Evolutionary conservation across 2,113 vertebrate genomes (phyloP).

Genomic region (Epinephelus moara): DNA sequence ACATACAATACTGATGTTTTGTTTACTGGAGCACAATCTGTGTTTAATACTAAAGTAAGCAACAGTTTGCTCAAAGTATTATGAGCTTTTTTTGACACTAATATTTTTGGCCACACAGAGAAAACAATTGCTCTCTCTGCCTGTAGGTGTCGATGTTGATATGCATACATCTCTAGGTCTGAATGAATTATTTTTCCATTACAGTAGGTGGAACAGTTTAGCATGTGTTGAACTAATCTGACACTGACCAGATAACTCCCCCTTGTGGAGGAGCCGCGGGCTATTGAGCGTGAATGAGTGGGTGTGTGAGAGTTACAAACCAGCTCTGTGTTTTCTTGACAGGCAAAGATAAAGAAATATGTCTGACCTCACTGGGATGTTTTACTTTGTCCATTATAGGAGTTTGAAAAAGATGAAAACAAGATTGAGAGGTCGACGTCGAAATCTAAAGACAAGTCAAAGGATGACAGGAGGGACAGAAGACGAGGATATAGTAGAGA

Average conservation of each 20-base stretch:
- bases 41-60: neutral
- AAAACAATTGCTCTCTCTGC: neutral
- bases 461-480: constrained; percentile 81
- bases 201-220: neutral
- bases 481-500: constrained; percentile 73
- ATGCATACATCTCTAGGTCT: neutral
- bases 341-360: neutral
- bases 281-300: neutral
- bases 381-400: constrained; percentile 60
- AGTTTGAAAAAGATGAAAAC: constrained; percentile 85
- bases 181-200: neutral
- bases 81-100: neutral
- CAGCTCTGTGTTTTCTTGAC: neutral
- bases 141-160: neutral
- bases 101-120: neutral
- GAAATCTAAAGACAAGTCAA: constrained; percentile 79
- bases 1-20: neutral
- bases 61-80: neutral
- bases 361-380: neutral
- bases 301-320: neutral
- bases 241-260: constrained; percentile 5
- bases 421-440: constrained; percentile 71
- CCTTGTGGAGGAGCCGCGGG: neutral
- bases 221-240: neutral
- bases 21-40: neutral